Conservation (phyloP, 1,140 invertebrate species). For the Caerostris extrusa region DNA sequence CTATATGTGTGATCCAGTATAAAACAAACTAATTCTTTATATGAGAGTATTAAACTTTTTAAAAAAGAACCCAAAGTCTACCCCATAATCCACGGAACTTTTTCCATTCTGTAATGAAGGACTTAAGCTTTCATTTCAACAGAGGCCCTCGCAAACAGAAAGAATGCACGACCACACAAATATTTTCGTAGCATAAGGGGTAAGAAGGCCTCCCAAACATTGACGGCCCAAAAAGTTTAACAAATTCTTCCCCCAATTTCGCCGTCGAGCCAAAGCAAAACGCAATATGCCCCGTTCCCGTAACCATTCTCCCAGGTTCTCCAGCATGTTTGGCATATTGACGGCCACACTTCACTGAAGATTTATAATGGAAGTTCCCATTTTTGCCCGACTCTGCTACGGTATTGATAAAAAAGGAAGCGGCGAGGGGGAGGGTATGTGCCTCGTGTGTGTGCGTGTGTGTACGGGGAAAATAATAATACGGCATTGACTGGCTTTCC, state of each 20-base stretch:
- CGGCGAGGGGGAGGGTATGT: neutral
- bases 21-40: too few relatives aligned
- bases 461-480: constrained; percentile 50
- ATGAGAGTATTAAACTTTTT: too few relatives aligned
- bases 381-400: constrained; percentile 1
- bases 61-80: neutral
- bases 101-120: neutral
- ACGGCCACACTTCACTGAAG: constrained; percentile 58
- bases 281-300: constrained; percentile 30
- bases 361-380: constrained; percentile 64
- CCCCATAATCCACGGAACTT: neutral
- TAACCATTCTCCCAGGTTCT: constrained; percentile 15
- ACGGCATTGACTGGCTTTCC: constrained; percentile 34
- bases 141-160: neutral
- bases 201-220: neutral
- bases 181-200: constrained; percentile 14
- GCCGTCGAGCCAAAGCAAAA: constrained; percentile 17
- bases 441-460: neutral
- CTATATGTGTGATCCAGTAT: too few relatives aligned
- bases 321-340: constrained; percentile 49
- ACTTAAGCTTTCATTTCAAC: neutral
- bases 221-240: constrained; percentile 51
- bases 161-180: constrained; percentile 10
- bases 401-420: constrained; percentile 49
- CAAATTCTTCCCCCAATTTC: constrained; percentile 50